Base-by-base conservation (phyloP, 2,113 vertebrate species). In the Macrotus californicus region DNA sequence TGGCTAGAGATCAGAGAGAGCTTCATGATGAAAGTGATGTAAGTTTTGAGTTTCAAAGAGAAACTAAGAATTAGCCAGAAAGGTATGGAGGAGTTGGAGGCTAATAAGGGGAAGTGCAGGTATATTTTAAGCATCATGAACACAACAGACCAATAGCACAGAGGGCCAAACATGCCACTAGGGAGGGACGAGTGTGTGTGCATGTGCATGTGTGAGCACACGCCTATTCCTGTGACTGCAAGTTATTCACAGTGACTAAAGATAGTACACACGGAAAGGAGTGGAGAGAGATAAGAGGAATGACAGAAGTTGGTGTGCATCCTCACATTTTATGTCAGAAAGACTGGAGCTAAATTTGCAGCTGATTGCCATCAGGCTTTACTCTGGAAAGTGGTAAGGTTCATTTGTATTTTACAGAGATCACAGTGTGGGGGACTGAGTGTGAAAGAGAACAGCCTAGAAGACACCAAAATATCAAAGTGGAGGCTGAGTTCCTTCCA, bases 391-490 rank as follows among this genome's bases (percentile, higher is more conserved):
- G 29, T 0, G 0, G 2, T 24, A 56, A 87, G 52, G 43, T 36
- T 92, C 29, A 22, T 69, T 52, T 76, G 9, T 39, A 43, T 34
- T 36, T 86, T 46, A 87, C 18, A 50, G 1, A 22, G n/a, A 46
- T 52, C 29, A 12, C 0, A 46, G 16, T 3, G 64, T 0, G 3
- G 48, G 24, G n/a, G 10, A n/a, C 13, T 14, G 4, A 0, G 1
- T 0, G 0, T 22, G 16, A 21, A 87, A 67, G n/a, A 31, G 46
- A 81, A 93, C 21, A 46, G 48, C 18, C 5, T 34, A 5, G 29
- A 75, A 5, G 29, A 75, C 2, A 39, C 31, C 11, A 70, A 21
- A 46, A 8, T 76, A 39, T 11, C 59, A 66, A 70, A 54, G 52
- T 76, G 24, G 18, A 48, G 13, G 9, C 6, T 76, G 50, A 91